A percentile compares a stretch with the other conserved stretches of the same genome.
These are phyloP conservation scores for Formica selysi DNA, from an alignment of 1,140 invertebrate species.

Conservation along the genomic window DNA sequence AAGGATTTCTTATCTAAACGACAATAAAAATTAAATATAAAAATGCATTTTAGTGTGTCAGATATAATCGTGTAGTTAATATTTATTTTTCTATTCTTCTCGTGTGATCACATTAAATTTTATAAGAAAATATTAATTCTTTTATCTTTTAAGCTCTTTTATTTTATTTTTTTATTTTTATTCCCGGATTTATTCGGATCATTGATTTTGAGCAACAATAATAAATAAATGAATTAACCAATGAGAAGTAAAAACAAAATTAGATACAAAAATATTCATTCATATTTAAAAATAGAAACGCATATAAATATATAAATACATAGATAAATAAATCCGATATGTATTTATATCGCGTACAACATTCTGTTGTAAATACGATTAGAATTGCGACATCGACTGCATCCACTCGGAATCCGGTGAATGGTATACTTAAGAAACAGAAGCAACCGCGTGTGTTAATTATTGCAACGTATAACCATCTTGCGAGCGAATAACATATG, in stretches of 20 bases:
- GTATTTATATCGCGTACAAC: background rate
- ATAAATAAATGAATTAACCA: background rate
- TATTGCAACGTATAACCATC: constrained; percentile 45
- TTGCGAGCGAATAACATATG: constrained; percentile 39
- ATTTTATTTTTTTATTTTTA: background rate
- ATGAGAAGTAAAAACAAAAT: background rate
- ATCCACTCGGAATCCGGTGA: constrained; percentile 69
- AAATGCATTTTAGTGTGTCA: background rate
- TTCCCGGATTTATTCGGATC: too few relatives aligned
- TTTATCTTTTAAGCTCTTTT: background rate
- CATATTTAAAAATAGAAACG: background rate
- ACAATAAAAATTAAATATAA: background rate
- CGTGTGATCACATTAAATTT: too few relatives aligned
- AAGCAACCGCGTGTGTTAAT: constrained; percentile 63
- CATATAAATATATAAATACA: background rate
- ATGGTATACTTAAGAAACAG: constrained; percentile 65
- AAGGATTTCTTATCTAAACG: constrained; percentile 12
- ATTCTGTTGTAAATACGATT: constrained; percentile 11
- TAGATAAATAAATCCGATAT: background rate
- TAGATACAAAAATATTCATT: background rate
- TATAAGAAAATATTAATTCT: too few relatives aligned
- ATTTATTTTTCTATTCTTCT: background rate
- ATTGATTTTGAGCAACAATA: background rate
- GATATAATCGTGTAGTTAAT: constrained; percentile 44
- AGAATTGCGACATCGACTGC: constrained; percentile 55